These are phyloP conservation scores for Eolophus roseicapilla DNA, from an alignment of 2,113 vertebrate species.

Conservation along the genomic window DNA sequence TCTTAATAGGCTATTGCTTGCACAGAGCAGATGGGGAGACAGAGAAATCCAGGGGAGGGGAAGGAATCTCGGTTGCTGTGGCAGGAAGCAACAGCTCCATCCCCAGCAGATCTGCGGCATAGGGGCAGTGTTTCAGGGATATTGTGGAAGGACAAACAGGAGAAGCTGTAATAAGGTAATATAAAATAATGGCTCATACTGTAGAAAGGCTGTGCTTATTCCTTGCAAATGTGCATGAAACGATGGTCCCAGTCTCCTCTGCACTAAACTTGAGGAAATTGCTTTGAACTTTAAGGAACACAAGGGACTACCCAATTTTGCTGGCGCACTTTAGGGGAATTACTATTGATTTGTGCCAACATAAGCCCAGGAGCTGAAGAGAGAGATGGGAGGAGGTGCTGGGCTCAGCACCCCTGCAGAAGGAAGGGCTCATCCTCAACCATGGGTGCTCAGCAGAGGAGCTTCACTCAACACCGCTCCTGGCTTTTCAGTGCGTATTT, in stretches of 20 bases:
- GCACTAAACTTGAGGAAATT: neutral
- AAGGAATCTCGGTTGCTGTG: neutral
- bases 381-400: neutral
- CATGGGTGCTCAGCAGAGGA: neutral
- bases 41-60: neutral
- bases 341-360: neutral
- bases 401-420: rapidly evolving
- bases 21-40: neutral
- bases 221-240: neutral
- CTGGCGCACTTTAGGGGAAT: neutral
- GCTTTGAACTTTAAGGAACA: neutral
- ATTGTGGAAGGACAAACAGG: neutral
- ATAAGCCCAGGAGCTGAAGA: neutral
- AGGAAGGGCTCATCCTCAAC: neutral
- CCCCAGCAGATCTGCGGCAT: neutral
- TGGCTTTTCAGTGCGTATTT: rapidly evolving
- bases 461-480: no score
- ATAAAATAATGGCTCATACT: neutral
- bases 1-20: neutral
- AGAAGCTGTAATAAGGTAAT: neutral
- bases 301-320: neutral
- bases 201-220: neutral
- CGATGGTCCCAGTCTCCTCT: rapidly evolving
- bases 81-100: neutral
- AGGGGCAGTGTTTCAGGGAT: neutral